These are phyloP conservation scores for Oreochromis spilurus DNA, from an alignment of 2,113 vertebrate genomes.

Conservation along the genomic window DNA sequence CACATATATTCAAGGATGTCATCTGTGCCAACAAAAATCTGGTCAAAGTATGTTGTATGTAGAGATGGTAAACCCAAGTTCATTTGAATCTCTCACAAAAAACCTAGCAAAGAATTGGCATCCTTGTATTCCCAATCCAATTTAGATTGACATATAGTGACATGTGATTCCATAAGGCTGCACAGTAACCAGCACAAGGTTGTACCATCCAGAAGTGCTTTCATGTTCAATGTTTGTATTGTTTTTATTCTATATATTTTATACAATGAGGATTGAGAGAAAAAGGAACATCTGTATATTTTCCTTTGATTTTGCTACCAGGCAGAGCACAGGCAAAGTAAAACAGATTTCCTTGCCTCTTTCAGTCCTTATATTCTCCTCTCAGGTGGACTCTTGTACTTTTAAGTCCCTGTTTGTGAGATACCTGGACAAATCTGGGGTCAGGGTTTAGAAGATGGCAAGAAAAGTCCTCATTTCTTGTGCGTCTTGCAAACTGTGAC, in stretches of 20 bases:
- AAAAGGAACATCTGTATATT: conserved; percentile 85
- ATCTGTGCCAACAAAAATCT: conserved; percentile 67
- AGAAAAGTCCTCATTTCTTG: conserved; percentile 80
- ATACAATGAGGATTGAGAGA: conserved; percentile 89
- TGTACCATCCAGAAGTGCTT: conserved; percentile 82
- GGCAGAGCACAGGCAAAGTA: conserved; percentile 84
- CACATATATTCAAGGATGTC: conserved; percentile 80
- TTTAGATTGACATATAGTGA: neutral
- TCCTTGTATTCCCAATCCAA: conserved; percentile 69
- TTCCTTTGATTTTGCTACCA: conserved; percentile 82
- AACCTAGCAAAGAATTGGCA: conserved; percentile 46
- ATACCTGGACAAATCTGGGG: conserved; percentile 65
- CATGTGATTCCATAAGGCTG: conserved; percentile 97
- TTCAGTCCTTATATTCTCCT: conserved; percentile 87
- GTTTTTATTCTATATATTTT: conserved; percentile 66
- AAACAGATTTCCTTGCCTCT: conserved; percentile 86
- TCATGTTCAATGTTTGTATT: conserved; percentile 84
- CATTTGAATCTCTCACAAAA: neutral
- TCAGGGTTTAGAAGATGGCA: conserved; percentile 92
- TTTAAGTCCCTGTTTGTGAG: conserved; percentile 72
- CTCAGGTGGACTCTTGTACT: conserved; percentile 75
- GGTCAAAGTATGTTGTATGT: conserved; percentile 27
- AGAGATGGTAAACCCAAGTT: conserved; percentile 8
- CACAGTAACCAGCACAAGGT: conserved; percentile 90
- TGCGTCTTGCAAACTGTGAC: conserved; percentile 94